Evolutionary conservation across 92 coral and sea anemone genomes (phyloP), one percentile per base, ranked within the genome.

Genomic region (Muricea muricata): DNA sequence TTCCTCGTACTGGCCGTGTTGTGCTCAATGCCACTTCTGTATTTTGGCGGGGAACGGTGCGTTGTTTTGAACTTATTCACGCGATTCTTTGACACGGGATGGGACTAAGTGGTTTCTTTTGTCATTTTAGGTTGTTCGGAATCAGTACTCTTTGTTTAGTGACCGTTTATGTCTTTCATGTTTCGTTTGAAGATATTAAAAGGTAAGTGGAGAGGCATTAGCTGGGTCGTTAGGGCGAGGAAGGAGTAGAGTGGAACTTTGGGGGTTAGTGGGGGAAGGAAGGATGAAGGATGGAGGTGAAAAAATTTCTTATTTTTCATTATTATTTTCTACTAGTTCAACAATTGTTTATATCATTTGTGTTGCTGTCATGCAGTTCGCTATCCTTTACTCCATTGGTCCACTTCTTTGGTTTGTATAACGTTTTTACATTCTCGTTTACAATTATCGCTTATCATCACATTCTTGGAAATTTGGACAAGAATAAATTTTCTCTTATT

Each of bases 1-100:
- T 78, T 78, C 35, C 58, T 39, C 34, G 33, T 78, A n/a, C 71
- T 78, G 7, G 54, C 83, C 35, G 55, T 78, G 0, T 21, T 58
- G 8, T 78, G 83, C 21, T 78, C 70, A 35, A 2, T 78, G 52
- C 83, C 83, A 17, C 71, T 78, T 56, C 30, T 58, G 15, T 78
- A 78, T 20, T 78, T 78, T 78, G 83, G 83, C 20, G 72, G 83
- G 7, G 83, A 78, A 78, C 57, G 83, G 83, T 78, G 32, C 29
- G 25, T 35, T 13, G 14, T 3, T 33, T 2, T 33, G n/a, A n/a
- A n/a, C n/a, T n/a, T n/a, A n/a, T 7, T 32, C 3, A 63, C 37
- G 2, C 5, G 9, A 63, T 63, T 63, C 33, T 24, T 12, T 24
- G 37, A n/a, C n/a, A n/a, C n/a, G n/a, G n/a, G n/a, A n/a, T n/a